Base-by-base conservation (phyloP, 2,888 invertebrate genomes). In the Aphodius sticticus region DNA sequence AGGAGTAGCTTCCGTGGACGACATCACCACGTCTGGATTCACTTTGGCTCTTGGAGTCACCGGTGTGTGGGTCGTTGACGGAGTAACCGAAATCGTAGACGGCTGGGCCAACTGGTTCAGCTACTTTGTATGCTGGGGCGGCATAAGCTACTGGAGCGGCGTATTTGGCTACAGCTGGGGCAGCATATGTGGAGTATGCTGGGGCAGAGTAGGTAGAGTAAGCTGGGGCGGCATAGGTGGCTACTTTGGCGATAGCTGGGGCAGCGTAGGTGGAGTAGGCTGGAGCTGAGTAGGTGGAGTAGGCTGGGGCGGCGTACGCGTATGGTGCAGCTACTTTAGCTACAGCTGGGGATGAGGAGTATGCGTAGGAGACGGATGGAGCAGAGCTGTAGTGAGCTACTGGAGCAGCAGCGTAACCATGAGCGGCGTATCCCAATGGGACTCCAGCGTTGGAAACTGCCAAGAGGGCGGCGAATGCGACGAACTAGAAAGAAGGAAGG, bases 1-100 rank as follows among this genome's bases (percentile, higher is more conserved):
- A 85, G 78, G 90, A 90, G 84, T 91, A 92, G 82, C 88, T 87
- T 5, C 91, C 91, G 80, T 90, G 89, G 36, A 91, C 91, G 79
- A 86, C 88, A 85, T 91, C 91, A 77, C 91, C 91, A 83, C 90
- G 88, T 81, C 91, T 90, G 0, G 87, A 80, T 86, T 92, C 91
- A 82, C 90, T 90, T 83, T 92, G 91, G 83, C 87, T 87, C 84
- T 92, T 91, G 81, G 89, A 88, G 84, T 92, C 91, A 4, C 91
- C 91, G 80, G 91, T 91, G 82, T 90, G 89, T 5, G 89, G 88
- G 85, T 91, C 91, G 80, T 89, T 88, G 5, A 91, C 90, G n/a
- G 87, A 84, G 83, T 91, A 91, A 16, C 88, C 88, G 83, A 90
- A 91, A 82, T 90, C 90, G 83, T 91, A 91, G 78, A 89, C 89